These are phyloP conservation scores for Achroia grisella DNA, from an alignment of 1,140 invertebrate genomes.

Conservation along the genomic window DNA sequence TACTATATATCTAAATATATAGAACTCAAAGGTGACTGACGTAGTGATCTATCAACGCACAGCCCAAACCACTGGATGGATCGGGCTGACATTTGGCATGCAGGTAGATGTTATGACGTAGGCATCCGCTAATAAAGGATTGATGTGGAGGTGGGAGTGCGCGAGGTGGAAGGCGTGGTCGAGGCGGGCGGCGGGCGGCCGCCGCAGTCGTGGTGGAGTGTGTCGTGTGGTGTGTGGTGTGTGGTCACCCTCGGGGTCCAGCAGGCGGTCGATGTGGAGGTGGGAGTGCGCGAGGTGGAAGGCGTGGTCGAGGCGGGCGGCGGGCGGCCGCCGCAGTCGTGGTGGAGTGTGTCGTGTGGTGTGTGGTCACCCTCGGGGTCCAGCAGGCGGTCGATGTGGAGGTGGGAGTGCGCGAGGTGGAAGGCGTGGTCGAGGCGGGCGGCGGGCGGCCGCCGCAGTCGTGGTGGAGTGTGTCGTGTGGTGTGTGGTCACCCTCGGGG, in stretches of 20 bases:
- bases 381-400: slow-evolving; percentile 86
- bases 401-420: slow-evolving; percentile 82
- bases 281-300: slow-evolving; percentile 86
- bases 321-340: slow-evolving; percentile 79
- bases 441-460: slow-evolving; percentile 79
- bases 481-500: slow-evolving; percentile 90
- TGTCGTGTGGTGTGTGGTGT: too few species aligned
- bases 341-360: too few species aligned
- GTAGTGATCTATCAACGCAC: too few species aligned
- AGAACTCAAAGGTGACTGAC: too few species aligned
- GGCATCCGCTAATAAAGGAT: slow-evolving; percentile 84
- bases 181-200: slow-evolving; percentile 82
- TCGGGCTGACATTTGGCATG: too few species aligned
- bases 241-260: slow-evolving; percentile 92
- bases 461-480: too few species aligned
- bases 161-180: slow-evolving; percentile 90
- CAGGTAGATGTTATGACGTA: too few species aligned
- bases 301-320: slow-evolving; percentile 86
- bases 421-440: slow-evolving; percentile 90
- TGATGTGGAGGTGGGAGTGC: slow-evolving; percentile 84
- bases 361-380: slow-evolving; percentile 92
- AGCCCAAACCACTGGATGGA: too few species aligned
- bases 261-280: slow-evolving; percentile 85
- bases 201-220: too few species aligned
- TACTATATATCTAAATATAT: too few species aligned